phyloP scores from a whole-genome alignment of 2,797 vertebrate genomes.

The Tokudaia muenninki region DNA sequence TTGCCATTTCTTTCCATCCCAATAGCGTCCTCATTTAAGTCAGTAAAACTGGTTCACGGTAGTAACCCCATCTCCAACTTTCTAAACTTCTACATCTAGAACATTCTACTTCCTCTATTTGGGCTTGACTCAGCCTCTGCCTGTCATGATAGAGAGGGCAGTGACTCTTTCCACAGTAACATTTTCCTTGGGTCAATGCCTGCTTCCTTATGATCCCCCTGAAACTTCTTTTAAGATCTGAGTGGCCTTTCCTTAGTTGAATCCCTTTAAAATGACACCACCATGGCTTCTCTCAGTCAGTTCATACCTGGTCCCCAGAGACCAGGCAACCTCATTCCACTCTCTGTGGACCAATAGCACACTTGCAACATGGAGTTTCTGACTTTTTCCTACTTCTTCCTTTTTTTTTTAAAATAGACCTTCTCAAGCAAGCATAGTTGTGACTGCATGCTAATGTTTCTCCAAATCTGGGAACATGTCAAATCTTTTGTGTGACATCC shows the following conservation, averaged over 20 bases:
- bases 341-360: not conserved
- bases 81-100: not conserved
- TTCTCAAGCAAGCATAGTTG: not conserved
- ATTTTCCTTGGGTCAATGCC: conserved; percentile 23
- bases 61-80: not conserved
- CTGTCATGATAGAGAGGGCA: not conserved
- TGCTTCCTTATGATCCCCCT: not conserved
- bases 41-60: conserved; percentile 17
- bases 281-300: not conserved
- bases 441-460: not conserved
- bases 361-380: not conserved
- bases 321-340: not conserved
- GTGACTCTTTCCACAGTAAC: not conserved
- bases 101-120: not conserved
- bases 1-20: not conserved
- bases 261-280: not conserved
- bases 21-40: conserved; percentile 52
- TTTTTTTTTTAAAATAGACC: not conserved
- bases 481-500: not conserved
- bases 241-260: not conserved
- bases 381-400: not conserved
- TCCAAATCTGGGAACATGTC: not conserved
- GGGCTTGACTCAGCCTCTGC: not conserved
- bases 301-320: not conserved
- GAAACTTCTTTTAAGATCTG: conserved; percentile 37